Conservation (phyloP, 2,797 vertebrate genomes). For the Choloepus didactylus region DNA sequence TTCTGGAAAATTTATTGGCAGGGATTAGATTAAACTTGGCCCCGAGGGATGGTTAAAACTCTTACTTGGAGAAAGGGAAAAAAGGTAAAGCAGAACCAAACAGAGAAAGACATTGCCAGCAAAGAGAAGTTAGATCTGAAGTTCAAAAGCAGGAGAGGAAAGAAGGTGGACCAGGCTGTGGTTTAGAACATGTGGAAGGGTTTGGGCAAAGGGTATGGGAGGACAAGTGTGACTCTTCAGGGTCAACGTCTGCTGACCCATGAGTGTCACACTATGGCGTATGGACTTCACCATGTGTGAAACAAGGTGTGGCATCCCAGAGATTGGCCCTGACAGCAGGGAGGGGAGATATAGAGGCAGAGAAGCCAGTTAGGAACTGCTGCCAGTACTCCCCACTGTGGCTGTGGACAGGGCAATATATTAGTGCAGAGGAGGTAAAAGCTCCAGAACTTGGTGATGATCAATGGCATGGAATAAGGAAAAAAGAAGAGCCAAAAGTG, state of each 20-base stretch:
- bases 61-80: neutral
- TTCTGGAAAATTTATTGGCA: neutral
- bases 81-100: neutral
- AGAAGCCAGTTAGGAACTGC: neutral
- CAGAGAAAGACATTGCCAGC: neutral
- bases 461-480: neutral
- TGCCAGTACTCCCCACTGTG: neutral
- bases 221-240: neutral
- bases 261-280: neutral
- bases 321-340: neutral
- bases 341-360: neutral
- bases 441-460: neutral
- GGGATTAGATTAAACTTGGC: constrained; percentile 21
- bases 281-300: neutral
- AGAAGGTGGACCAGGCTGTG: neutral
- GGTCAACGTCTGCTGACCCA: neutral
- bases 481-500: neutral
- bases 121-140: neutral
- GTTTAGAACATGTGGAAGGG: neutral
- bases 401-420: neutral
- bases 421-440: neutral
- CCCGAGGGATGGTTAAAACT: neutral
- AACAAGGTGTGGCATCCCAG: neutral
- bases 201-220: neutral
- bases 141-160: neutral